Percentiles rank a stretch among this genome's conserved stretches.
Evolutionary conservation across 1,140 invertebrate genomes (phyloP).

Genomic region (Micrasema minimum): DNA sequence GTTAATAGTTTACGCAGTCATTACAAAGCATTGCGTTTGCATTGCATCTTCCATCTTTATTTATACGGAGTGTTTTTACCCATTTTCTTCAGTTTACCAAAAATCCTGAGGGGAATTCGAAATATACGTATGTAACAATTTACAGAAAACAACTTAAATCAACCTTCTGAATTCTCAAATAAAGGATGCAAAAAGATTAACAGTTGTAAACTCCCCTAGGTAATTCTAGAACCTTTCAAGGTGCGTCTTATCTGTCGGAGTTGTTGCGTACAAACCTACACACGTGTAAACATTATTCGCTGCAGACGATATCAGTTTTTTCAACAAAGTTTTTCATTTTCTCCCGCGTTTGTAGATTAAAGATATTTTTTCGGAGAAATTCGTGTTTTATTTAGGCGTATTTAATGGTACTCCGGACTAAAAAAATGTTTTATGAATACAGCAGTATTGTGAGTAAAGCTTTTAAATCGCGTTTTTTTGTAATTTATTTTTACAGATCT

Average conservation of each 20-base stretch:
- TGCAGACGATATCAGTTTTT: no score
- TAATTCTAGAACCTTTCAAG: neutral
- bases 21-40: no score
- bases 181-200: conserved; percentile 15
- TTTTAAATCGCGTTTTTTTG: no score
- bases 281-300: no score
- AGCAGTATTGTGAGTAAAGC: neutral
- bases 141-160: neutral
- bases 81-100: neutral
- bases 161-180: conserved; percentile 15
- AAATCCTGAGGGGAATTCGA: neutral
- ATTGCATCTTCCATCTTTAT: no score
- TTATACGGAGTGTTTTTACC: conserved; percentile 1
- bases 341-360: neutral
- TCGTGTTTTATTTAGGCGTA: no score
- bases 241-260: neutral
- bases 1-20: no score
- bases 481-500: no score
- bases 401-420: no score
- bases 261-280: neutral
- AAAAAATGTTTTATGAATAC: neutral
- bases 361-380: neutral
- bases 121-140: conserved; percentile 11
- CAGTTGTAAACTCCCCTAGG: neutral
- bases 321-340: no score